A percentile compares a stretch with the other conserved stretches of the same genome.
These are phyloP conservation scores for Stictonetta naevosa DNA, from an alignment of 2,113 vertebrate genomes.

Conservation along the genomic window DNA sequence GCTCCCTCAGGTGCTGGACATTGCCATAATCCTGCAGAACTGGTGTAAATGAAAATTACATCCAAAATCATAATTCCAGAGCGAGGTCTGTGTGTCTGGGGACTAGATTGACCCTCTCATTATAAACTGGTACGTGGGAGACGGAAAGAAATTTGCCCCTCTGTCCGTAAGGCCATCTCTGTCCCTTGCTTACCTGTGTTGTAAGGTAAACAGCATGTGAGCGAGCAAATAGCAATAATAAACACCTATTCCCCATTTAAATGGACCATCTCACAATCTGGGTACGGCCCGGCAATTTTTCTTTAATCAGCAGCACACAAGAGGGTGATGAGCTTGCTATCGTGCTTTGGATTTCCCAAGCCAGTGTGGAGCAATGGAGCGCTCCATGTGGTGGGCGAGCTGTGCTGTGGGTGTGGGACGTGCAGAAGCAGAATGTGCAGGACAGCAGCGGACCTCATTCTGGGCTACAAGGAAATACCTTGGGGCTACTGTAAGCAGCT, in stretches of 20 bases:
- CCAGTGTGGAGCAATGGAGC: background rate
- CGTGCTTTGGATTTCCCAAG: background rate
- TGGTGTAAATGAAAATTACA: background rate
- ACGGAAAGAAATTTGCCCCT: background rate
- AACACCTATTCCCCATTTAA: background rate
- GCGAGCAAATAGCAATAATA: fast-evolving
- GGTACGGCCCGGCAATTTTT: background rate
- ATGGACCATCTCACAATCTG: background rate
- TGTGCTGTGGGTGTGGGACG: background rate
- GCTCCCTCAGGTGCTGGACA: background rate
- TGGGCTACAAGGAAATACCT: background rate
- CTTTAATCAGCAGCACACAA: background rate
- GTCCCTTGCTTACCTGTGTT: background rate
- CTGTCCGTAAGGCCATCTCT: background rate
- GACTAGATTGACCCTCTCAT: background rate
- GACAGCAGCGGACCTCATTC: background rate
- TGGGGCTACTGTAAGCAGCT: background rate
- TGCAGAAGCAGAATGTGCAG: background rate
- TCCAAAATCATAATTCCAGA: background rate
- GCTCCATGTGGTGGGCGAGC: background rate
- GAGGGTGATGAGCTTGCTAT: background rate
- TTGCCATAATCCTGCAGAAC: background rate
- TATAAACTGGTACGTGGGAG: background rate
- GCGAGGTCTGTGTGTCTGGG: background rate
- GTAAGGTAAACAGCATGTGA: fast-evolving